Evolutionary conservation across 2,888 invertebrate species (phyloP), one percentile per base, ranked within the genome.

Genomic region (Pteria penguin): DNA sequence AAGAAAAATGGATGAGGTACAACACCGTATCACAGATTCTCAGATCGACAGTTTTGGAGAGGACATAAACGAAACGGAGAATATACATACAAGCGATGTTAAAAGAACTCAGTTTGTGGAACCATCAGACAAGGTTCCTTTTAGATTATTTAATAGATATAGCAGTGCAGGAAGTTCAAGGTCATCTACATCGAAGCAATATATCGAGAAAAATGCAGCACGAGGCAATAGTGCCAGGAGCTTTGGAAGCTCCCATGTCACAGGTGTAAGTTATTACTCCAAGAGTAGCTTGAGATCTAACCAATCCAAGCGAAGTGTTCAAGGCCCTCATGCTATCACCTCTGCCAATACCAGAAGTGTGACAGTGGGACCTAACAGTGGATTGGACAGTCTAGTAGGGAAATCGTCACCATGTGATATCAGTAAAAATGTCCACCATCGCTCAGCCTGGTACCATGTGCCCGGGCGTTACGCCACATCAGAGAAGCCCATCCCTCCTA

Each of bases 371-470:
- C 90, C 90, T 4, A 80, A 89, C 76, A 86, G 88, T 24, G 79
- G 83, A 31, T 61, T 89, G 4, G 74, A 73, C 22, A 86, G 88
- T 75, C 79, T 90, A 26, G 77, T 90, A 54, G 86, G 85, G 4
- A 78, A 78, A 2, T 80, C 83, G 0, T 77, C 80, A 32, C 87
- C 85, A 0, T 73, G 82, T 22, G 86, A 86, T 29, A 76, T 84
- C 32, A 73, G 76, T 8, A 74, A 72, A 22, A 72, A 55, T 5
- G 72, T 86, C 22, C 87, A 87, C 65, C 90, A 91, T 77, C 82
- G 81, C 29, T 86, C 90, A 22, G 90, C 90, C 8, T 91, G 90
- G 89, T 91, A 90, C 72, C 91, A 91, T 81, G 89, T 90, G 2
- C 90, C 90, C 0, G 90, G 90, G 0, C 82, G 90, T 18, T 91